Evolutionary conservation across 2,888 invertebrate genomes (phyloP), one percentile per base, ranked within the genome.

Genomic region (Drosophila incognita): DNA sequence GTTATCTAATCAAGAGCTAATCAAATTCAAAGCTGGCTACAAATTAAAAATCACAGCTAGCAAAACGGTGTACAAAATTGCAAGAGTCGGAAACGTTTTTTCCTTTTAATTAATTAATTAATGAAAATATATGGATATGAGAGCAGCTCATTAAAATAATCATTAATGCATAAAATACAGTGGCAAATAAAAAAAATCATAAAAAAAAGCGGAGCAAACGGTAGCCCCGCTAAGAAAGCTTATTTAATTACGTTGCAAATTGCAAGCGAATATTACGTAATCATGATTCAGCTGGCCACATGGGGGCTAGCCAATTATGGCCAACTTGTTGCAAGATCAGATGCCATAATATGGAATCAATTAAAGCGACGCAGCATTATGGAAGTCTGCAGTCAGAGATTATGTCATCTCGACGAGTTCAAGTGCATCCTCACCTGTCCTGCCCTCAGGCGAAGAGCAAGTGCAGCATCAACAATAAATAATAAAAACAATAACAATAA

Each of bases 131-230:
- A 82, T 82, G 74, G 57, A 13, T 74, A 76, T 76, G 73, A 67
- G 81, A 69, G 73, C 82, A 66, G 71, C 84, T 86, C 81, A 86
- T 86, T 85, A 82, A 81, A 81, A 70, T 48, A 48, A 31, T 31
- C 53, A 35, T 40, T 15, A 46, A 46, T 49, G 46, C 63, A 54
- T 60, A 65, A 52, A 49, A 67, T 33, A 68, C 67, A 33, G 65
- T 59, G 42, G 69, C 73, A 54, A 62, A 51, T 2, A 10, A 42
- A 15, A 21, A 24, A 15, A 21, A 21, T 21, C 21, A 15, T 15
- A 24, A 15, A 15, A 15, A 15, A 46, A 15, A 6, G 36, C 65
- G 49, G 52, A 38, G 49, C 74, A 60, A 63, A 59, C 53, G 58
- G 61, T 53, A 51, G 66, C 69, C 1, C 24, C 38, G 24, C 46